Evolutionary conservation across 2,888 invertebrate genomes (phyloP).

Genomic region (Ophraella communa): DNA sequence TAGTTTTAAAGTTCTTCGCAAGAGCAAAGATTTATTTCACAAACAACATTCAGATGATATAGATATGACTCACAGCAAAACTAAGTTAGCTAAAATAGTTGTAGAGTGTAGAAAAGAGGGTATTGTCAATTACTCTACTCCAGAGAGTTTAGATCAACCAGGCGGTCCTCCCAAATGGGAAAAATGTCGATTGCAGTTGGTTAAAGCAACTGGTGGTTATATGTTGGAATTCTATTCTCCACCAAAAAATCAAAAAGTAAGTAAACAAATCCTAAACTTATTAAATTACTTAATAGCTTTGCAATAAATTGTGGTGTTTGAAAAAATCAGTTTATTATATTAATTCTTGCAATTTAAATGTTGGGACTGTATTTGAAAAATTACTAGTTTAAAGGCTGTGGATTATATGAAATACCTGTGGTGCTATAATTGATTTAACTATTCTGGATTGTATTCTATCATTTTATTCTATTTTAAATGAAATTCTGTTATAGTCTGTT

Average conservation of each 20-base stretch:
- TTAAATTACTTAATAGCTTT: too few relatives aligned
- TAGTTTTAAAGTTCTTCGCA: slow-evolving; percentile 87
- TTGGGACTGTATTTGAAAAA: too few relatives aligned
- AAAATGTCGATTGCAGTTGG: slow-evolving; percentile 86
- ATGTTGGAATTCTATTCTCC: slow-evolving; percentile 96
- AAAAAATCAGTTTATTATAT: too few relatives aligned
- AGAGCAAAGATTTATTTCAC: slow-evolving; percentile 84
- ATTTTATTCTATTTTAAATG: too few relatives aligned
- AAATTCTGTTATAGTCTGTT: too few relatives aligned
- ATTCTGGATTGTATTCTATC: too few relatives aligned
- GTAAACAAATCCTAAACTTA: not conserved
- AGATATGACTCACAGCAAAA: slow-evolving; percentile 72
- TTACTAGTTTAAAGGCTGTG: too few relatives aligned
- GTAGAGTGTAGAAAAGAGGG: slow-evolving; percentile 95
- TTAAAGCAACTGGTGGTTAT: slow-evolving; percentile 92
- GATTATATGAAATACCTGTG: too few relatives aligned
- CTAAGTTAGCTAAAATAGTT: slow-evolving; percentile 88
- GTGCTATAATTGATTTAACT: too few relatives aligned
- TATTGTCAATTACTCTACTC: slow-evolving; percentile 88
- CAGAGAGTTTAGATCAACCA: slow-evolving; percentile 86
- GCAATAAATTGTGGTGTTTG: too few relatives aligned
- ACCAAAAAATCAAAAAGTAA: slow-evolving; percentile 87
- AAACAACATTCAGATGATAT: slow-evolving; percentile 89
- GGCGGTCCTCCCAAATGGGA: slow-evolving; percentile 92
- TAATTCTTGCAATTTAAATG: too few relatives aligned